Evolutionary conservation across 2,797 vertebrate species (phyloP), one percentile per base, ranked within the genome.

Genomic region (Periparus ater): DNA sequence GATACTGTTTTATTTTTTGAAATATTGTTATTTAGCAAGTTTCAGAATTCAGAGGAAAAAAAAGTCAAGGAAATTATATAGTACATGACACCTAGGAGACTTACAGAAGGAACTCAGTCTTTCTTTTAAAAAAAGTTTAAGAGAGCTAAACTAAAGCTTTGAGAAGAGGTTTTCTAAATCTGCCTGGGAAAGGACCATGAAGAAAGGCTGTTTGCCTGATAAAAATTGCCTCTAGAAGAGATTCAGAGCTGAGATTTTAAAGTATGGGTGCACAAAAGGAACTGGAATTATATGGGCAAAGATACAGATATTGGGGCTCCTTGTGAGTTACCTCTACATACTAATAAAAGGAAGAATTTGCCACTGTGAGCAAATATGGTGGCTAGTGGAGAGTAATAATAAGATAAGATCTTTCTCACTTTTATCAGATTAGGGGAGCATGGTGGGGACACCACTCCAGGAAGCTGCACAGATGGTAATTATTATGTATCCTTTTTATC

Each of bases 401-500:
- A 67, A 55, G 8, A 36, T 34, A 67, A 55, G 8, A 47, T 66
- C 29, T 66, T 91, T 10, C 23, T 72, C 29, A 38, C 17, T 53
- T 36, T 67, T 87, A 71, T 79, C 76, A 67, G 36, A 40, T 82
- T 27, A 53, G 40, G 18, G 22, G 26, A 68, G 13, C 42, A 30
- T 36, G 17, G 32, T 20, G 29, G 11, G 14, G 27, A 48, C 36
- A 38, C 25, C 27, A 51, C 12, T 15, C 38, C 38, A 36, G 38
- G 57, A 87, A 87, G 42, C 15, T 16, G 2, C 36, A 78, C 40
- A 82, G 45, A 74, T 77, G 55, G 40, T 70, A 51, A 65, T 81
- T 84, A 53, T 81, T 85, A 87, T 62, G 17, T 38, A 57, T 83
- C 29, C 47, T 76, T 67, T 91, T 83, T 27, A 58, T 85, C 44